Evolutionary conservation across 2,888 invertebrate genomes (phyloP), one percentile per base, ranked within the genome.

Genomic region (Zygaena filipendulae): DNA sequence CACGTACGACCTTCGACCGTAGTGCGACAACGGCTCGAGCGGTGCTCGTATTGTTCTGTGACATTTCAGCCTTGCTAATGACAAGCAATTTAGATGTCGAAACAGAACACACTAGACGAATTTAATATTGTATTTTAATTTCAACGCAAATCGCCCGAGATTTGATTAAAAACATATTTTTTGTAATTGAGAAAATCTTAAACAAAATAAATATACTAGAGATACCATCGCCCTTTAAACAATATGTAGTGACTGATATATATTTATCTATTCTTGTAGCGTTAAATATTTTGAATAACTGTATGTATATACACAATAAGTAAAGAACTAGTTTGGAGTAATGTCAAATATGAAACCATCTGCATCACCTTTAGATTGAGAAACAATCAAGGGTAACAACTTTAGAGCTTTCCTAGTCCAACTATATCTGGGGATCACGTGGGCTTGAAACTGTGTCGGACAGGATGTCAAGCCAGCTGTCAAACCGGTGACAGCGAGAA

Each of bases 1-100:
- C 77, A 74, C 75, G 71, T 70, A 47, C 72, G 62, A 63, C 71
- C 72, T 70, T 70, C 71, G 60, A 48, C 56, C 57, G 57, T 43
- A 38, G 25, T 50, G 59, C 51, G 62, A 67, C 64, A 68, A 54
- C 50, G 52, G 38, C 33, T 48, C 53, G 49, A 52, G 43, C 44
- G 45, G 47, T 47, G 51, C 59, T 52, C 50, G 66, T 63, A 77
- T 77, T 79, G 79, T 77, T 75, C 77, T 70, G 66, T 75, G 79
- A 77, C 75, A 79, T 77, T 79, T 77, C 56, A 72, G 72, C 59
- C 63, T 63, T 54, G 60, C 72, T 74, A 77, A 75, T 77, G 66
- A 75, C 70, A 63, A 74, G 66, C 70, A 75, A 79, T 77, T 77
- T 72, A 34, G 62, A 54, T 75, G 71, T 71, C 64, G 74, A 64